Evolutionary conservation across 2,113 vertebrate genomes (phyloP), one percentile per base, ranked within the genome.

Genomic region (Periophthalmodon schlosseri): DNA sequence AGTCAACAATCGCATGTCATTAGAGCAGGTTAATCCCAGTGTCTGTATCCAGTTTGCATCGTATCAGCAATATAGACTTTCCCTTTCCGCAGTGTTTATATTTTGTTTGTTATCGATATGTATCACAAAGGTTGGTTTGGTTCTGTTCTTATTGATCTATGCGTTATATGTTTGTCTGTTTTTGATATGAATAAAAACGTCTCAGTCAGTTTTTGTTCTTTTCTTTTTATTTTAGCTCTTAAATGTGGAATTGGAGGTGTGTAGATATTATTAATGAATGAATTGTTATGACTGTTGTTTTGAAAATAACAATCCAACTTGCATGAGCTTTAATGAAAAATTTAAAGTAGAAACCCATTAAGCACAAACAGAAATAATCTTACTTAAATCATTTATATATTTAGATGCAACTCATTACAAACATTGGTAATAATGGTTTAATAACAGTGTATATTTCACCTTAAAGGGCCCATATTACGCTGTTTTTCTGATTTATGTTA

Each of bases 161-260:
- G 57, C 12, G 75, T 36, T 63, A 79, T 78, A 54, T 75, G 28
- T 70, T 50, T 76, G 58, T 75, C 81, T 85, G 77, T 87, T 90
- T 90, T 92, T 91, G 73, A 84, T 91, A 89, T 89, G 47, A 91
- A 90, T 91, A 90, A 91, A 85, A 2, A 23, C 72, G 79, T 82
- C 61, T 60, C 20, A 28, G 15, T 28, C 23, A 61, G 20, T 23
- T 72, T 77, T 34, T 67, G 67, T 15, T 76, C 44, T 7, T 3
- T 67, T 82, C 8, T 18, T 71, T 60, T 18, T 16, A 39, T 15
- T 60, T 73, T 44, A 39, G 73, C 58, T 66, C 21, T 11, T 44
- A 21, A 3, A 54, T 68, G 36, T n/a, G 11, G 4, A 56, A 11
- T 54, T 1, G 20, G 50, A 2, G 9, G 52, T 56, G 18, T 20